Conservation (phyloP, 2,797 vertebrate species). For the Chaenodraco wilsoni region DNA sequence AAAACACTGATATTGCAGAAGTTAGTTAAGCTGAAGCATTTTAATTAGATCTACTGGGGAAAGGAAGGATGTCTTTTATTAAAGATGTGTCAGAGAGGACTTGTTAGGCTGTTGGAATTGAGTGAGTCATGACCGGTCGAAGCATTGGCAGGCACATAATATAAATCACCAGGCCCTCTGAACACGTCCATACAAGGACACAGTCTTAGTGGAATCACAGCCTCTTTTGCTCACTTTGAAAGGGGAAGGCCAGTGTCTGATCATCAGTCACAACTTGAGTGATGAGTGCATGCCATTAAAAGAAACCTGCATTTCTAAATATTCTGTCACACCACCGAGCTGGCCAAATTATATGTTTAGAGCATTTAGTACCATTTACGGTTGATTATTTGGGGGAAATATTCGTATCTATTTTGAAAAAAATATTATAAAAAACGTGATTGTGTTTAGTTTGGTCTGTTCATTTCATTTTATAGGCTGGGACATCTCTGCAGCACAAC, state of each 20-base stretch:
- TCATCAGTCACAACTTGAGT: slow-evolving; percentile 40
- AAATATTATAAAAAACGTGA: too few relatives aligned
- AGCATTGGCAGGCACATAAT: slow-evolving; percentile 17
- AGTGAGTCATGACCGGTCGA: slow-evolving; percentile 51
- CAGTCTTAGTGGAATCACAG: slow-evolving; percentile 31
- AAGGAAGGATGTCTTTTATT: slow-evolving; percentile 24
- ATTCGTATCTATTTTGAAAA: too few relatives aligned
- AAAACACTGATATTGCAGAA: slow-evolving; percentile 11
- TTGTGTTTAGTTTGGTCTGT: too few relatives aligned
- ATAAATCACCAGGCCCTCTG: slow-evolving; percentile 41
- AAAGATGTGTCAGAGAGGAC: slow-evolving; percentile 19
- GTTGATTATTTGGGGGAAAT: too few relatives aligned
- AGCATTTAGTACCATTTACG: not conserved
- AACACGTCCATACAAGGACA: slow-evolving; percentile 34
- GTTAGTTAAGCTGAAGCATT: slow-evolving; percentile 16
- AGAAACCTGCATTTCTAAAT: slow-evolving; percentile 26
- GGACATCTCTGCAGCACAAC: too few relatives aligned
- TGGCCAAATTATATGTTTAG: not conserved
- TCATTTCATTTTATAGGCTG: too few relatives aligned
- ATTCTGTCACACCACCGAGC: slow-evolving; percentile 7
- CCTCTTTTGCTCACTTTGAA: slow-evolving; percentile 26
- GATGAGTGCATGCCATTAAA: slow-evolving; percentile 26
- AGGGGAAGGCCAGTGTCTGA: slow-evolving; percentile 12
- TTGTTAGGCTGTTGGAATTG: slow-evolving; percentile 24
- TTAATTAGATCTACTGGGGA: slow-evolving; percentile 34